phyloP scores from a whole-genome alignment of 2,797 vertebrate genomes.

The Premnoplex brunnescens region DNA sequence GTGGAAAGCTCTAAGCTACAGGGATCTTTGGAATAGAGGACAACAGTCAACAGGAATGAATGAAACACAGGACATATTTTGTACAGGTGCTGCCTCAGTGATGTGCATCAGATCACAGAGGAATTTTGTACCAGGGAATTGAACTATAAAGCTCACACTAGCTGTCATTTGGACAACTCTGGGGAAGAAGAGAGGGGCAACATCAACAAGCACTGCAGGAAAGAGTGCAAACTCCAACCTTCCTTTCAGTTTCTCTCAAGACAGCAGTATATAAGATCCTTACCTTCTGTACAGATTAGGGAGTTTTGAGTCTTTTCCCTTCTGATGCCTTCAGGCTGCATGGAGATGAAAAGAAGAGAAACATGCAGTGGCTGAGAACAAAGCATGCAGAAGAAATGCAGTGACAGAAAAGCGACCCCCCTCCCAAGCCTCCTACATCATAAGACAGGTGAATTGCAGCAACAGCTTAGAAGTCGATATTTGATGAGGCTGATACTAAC shows the following conservation, averaged over 20 bases:
- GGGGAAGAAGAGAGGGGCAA: background rate
- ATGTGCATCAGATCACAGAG: no score
- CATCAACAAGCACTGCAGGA: background rate
- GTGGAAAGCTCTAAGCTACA: background rate
- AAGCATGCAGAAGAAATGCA: background rate
- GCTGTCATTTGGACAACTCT: background rate
- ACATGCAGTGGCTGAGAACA: background rate
- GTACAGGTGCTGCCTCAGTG: background rate
- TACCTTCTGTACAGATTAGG: constrained; percentile 62
- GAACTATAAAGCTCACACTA: background rate
- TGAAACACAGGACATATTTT: background rate
- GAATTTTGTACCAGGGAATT: background rate
- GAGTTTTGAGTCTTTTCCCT: constrained; percentile 58
- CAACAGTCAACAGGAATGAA: background rate
- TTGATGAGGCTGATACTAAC: background rate
- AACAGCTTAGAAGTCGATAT: background rate
- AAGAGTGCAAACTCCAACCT: background rate
- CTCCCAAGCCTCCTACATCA: background rate
- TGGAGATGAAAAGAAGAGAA: background rate
- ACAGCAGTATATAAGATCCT: background rate
- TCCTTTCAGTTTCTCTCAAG: background rate
- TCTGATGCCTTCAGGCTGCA: constrained; percentile 67
- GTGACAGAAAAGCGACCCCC: background rate
- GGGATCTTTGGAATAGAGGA: background rate
- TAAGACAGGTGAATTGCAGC: background rate